Percentiles rank a stretch among this genome's conserved stretches.
These are phyloP conservation scores for Drosophila nigritarsus DNA, from an alignment of 2,888 invertebrate genomes.

Conservation along the genomic window DNA sequence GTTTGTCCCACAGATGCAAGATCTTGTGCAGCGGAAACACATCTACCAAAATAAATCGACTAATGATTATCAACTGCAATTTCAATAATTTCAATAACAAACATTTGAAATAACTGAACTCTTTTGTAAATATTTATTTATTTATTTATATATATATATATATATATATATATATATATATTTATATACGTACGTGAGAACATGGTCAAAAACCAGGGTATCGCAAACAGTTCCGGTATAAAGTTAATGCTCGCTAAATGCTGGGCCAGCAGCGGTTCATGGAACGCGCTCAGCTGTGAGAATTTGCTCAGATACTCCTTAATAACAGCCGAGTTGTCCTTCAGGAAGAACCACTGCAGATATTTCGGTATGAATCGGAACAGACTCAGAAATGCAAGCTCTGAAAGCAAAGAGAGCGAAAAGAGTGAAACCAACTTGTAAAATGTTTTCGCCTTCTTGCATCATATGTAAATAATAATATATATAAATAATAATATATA, in stretches of 20 bases:
- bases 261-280: slow-evolving; percentile 96
- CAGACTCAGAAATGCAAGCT: slow-evolving; percentile 97
- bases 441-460: background rate
- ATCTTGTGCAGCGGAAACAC: slow-evolving; percentile 99
- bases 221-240: slow-evolving; percentile 98
- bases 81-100: background rate
- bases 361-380: slow-evolving; percentile 98
- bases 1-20: slow-evolving; percentile 98
- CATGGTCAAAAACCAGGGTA: slow-evolving; percentile 99
- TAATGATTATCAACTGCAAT: background rate
- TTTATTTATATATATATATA: no score
- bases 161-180: background rate
- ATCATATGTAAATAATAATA: background rate
- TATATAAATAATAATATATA: background rate
- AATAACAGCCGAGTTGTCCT: slow-evolving; percentile 98
- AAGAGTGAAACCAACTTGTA: background rate
- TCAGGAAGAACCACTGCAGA: slow-evolving; percentile 97
- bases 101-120: background rate
- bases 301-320: slow-evolving; percentile 99
- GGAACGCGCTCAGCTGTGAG: slow-evolving; percentile 97
- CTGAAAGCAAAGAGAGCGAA: slow-evolving; percentile 86
- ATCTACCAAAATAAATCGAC: slow-evolving; percentile 87
- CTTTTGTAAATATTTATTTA: background rate
- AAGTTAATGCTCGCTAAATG: slow-evolving; percentile 97
- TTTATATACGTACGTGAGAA: slow-evolving; percentile 93